phyloP scores from a whole-genome alignment of 2,113 vertebrate genomes.

The Notothenia coriiceps region DNA sequence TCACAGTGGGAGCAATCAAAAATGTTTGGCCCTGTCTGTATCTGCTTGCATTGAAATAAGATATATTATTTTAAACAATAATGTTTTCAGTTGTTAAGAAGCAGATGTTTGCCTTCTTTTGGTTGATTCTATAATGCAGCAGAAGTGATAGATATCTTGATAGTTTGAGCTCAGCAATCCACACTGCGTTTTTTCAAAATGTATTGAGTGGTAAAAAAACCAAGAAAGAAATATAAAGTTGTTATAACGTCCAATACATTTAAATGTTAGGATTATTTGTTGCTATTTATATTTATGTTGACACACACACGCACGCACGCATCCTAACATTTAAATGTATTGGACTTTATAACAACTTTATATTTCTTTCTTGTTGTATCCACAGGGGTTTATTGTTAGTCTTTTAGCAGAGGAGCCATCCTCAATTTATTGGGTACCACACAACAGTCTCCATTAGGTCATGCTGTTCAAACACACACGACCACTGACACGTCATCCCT shows the following conservation, averaged over 20 bases:
- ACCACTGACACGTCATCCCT: conserved; percentile 62
- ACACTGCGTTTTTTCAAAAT: conserved; percentile 32
- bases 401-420: conserved; percentile 85
- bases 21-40: conserved; percentile 25
- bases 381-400: conserved; percentile 83
- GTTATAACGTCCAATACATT: neutral
- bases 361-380: neutral
- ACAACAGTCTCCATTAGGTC: conserved; percentile 77
- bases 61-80: conserved; percentile 31
- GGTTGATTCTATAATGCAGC: neutral
- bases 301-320: neutral
- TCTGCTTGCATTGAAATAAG: conserved; percentile 30
- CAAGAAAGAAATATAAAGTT: neutral
- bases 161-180: neutral
- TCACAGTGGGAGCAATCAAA: neutral
- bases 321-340: too few relatives aligned
- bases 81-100: conserved; percentile 16
- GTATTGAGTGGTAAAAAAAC: conserved; percentile 6
- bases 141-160: neutral
- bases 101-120: conserved; percentile 9
- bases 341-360: too few relatives aligned
- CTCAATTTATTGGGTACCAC: conserved; percentile 80
- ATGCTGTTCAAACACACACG: conserved; percentile 36
- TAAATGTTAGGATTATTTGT: conserved; percentile 18
- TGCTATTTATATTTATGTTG: conserved; percentile 40